A percentile compares a stretch with the other conserved stretches of the same genome.
Evolutionary conservation across 92 coral and sea anemone genomes (phyloP).

Genomic region (Paramuricea clavata): DNA sequence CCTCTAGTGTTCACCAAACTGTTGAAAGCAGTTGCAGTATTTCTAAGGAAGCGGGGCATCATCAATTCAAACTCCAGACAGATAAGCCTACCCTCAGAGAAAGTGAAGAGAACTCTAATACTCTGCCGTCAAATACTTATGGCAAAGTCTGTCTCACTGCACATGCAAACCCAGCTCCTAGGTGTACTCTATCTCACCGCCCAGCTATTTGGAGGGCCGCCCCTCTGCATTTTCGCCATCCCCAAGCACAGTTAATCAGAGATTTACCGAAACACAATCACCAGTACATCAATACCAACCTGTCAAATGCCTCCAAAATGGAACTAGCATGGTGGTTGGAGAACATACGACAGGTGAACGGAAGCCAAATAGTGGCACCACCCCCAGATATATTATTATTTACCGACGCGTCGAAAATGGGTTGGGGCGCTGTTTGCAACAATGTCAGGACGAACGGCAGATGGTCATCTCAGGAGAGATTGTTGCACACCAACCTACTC

Average conservation of each 20-base stretch:
- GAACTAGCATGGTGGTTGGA: slow-evolving; percentile 66
- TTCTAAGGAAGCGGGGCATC: not conserved
- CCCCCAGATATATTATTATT: slow-evolving; percentile 49
- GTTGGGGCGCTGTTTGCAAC: slow-evolving; percentile 65
- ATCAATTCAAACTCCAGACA: slow-evolving; percentile 40
- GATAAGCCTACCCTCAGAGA: slow-evolving; percentile 43
- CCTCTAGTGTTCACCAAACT: slow-evolving; percentile 50
- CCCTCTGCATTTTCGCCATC: slow-evolving; percentile 49
- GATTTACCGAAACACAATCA: slow-evolving; percentile 42
- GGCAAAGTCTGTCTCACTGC: slow-evolving; percentile 31
- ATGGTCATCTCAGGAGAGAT: slow-evolving; percentile 61
- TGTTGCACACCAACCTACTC: slow-evolving; percentile 61
- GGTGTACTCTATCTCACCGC: slow-evolving; percentile 43
- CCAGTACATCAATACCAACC: not conserved
- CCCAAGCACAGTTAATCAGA: slow-evolving; percentile 36
- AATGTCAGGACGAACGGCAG: slow-evolving; percentile 58
- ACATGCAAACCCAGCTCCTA: slow-evolving; percentile 38
- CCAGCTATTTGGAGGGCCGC: slow-evolving; percentile 57
- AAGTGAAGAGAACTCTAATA: slow-evolving; percentile 45
- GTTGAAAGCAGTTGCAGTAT: not conserved
- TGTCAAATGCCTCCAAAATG: slow-evolving; percentile 3
- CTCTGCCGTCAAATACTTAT: slow-evolving; percentile 25
- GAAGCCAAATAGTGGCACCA: slow-evolving; percentile 53
- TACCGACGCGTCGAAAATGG: slow-evolving; percentile 64
- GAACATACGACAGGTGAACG: slow-evolving; percentile 46